Conservation (phyloP, 92 coral and sea anemone species). For the Zoanthus sociatus region DNA sequence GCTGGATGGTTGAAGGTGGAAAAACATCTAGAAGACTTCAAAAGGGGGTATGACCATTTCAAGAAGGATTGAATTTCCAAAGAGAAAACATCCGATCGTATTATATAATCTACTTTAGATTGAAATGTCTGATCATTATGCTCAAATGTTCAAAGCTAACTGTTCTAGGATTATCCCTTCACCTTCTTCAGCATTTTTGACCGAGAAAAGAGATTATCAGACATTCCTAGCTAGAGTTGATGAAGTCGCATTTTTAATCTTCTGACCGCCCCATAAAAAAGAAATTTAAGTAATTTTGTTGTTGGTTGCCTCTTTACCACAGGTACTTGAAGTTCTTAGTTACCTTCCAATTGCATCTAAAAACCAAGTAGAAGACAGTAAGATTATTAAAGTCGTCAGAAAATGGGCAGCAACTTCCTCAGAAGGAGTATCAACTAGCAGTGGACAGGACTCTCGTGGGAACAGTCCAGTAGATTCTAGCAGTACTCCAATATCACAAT, state of each 20-base stretch:
- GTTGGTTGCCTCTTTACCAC: slow-evolving; percentile 4
- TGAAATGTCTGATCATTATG: too few species aligned
- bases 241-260: too few species aligned
- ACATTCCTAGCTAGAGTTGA: background rate
- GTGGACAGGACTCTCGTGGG: slow-evolving; percentile 76
- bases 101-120: too few species aligned
- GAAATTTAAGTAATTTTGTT: too few species aligned
- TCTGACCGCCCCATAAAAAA: too few species aligned
- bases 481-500: slow-evolving; percentile 72
- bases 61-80: background rate
- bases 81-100: background rate
- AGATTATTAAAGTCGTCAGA: slow-evolving; percentile 82
- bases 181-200: background rate
- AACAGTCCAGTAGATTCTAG: slow-evolving; percentile 79
- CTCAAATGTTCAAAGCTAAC: too few species aligned
- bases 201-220: background rate
- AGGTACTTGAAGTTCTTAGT: slow-evolving; percentile 87
- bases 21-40: slow-evolving; percentile 81
- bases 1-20: slow-evolving; percentile 99
- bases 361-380: slow-evolving; percentile 95
- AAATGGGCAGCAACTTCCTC: slow-evolving; percentile 86
- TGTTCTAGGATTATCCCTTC: too few species aligned
- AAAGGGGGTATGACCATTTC: slow-evolving; percentile 69
- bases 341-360: slow-evolving; percentile 86
- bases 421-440: slow-evolving; percentile 81